These are phyloP conservation scores for Ctena decussata DNA, from an alignment of 2,888 invertebrate species.

Conservation along the genomic window DNA sequence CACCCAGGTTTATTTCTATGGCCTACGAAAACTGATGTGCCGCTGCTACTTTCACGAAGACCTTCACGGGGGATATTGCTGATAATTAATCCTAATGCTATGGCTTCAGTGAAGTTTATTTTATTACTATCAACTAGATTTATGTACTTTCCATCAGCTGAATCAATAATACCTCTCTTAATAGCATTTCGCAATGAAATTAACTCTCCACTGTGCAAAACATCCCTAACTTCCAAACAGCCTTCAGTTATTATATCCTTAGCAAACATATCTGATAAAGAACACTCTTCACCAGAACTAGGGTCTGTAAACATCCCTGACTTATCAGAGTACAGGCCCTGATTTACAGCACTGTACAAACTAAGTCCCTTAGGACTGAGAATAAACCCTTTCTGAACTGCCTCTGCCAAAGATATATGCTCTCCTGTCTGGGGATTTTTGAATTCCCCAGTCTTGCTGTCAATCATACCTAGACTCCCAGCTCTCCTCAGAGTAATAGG, in stretches of 20 bases:
- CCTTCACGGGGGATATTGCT: conserved; percentile 81
- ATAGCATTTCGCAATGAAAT: conserved; percentile 92
- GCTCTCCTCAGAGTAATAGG: conserved; percentile 80
- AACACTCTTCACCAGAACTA: conserved; percentile 75
- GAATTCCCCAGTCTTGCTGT: conserved; percentile 81
- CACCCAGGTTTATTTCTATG: conserved; percentile 31
- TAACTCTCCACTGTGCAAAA: conserved; percentile 73
- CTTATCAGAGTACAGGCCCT: conserved; percentile 86
- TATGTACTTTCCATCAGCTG: conserved; percentile 74
- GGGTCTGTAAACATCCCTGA: conserved; percentile 85
- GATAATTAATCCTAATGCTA: conserved; percentile 80
- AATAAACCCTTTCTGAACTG: conserved; percentile 81
- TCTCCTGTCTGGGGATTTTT: conserved; percentile 83
- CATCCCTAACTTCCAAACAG: conserved; percentile 78
- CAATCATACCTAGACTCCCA: conserved; percentile 88
- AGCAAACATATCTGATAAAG: conserved; percentile 85
- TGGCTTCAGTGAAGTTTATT: conserved; percentile 78
- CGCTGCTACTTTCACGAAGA: conserved; percentile 72
- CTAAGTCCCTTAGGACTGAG: conserved; percentile 81
- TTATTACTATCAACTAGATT: conserved; percentile 69
- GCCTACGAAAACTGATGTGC: conserved; percentile 42
- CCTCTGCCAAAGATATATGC: conserved; percentile 76
- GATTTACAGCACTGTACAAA: conserved; percentile 82
- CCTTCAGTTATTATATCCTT: conserved; percentile 82
- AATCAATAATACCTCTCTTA: conserved; percentile 86